Conservation (phyloP, 2,888 invertebrate genomes). For the Horisme vitalbata region DNA sequence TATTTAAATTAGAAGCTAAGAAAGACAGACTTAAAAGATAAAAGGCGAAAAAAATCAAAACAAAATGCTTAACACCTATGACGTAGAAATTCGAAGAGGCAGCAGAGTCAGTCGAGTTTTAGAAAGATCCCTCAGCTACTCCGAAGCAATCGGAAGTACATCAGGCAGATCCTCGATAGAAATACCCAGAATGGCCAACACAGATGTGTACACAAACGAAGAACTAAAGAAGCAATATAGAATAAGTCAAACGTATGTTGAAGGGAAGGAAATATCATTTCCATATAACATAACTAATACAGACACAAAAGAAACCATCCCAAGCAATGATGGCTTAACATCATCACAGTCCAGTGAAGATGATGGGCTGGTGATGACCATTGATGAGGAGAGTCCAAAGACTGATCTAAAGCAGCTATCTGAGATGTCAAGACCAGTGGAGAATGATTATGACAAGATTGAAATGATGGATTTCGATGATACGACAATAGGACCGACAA, state of each 20-base stretch:
- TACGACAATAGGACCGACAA: slow-evolving; percentile 43
- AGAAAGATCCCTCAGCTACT: slow-evolving; percentile 73
- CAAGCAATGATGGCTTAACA: slow-evolving; percentile 40
- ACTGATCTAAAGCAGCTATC: slow-evolving; percentile 52
- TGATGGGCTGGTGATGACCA: slow-evolving; percentile 67
- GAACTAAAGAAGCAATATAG: slow-evolving; percentile 71
- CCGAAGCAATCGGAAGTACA: slow-evolving; percentile 69
- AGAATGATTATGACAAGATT: slow-evolving; percentile 64
- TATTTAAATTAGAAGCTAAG: too few relatives aligned
- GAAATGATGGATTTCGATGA: slow-evolving; percentile 53
- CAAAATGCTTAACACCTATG: slow-evolving; percentile 43
- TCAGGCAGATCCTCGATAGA: slow-evolving; percentile 68
- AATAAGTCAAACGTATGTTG: slow-evolving; percentile 73
- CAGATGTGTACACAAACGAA: slow-evolving; percentile 72
- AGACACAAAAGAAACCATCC: slow-evolving; percentile 41
- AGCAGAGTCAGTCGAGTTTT: slow-evolving; percentile 58
- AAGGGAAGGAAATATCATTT: slow-evolving; percentile 71
- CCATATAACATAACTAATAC: slow-evolving; percentile 44
- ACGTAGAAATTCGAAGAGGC: slow-evolving; percentile 52
- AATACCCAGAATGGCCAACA: slow-evolving; percentile 64
- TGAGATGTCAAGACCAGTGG: slow-evolving; percentile 55
- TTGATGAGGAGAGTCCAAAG: slow-evolving; percentile 61
- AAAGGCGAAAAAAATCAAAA: too few relatives aligned
- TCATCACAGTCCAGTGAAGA: slow-evolving; percentile 68
- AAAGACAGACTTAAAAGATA: too few relatives aligned